Evolutionary conservation across 1,140 invertebrate species (phyloP).

Genomic region (Acromyrmex echinatior): DNA sequence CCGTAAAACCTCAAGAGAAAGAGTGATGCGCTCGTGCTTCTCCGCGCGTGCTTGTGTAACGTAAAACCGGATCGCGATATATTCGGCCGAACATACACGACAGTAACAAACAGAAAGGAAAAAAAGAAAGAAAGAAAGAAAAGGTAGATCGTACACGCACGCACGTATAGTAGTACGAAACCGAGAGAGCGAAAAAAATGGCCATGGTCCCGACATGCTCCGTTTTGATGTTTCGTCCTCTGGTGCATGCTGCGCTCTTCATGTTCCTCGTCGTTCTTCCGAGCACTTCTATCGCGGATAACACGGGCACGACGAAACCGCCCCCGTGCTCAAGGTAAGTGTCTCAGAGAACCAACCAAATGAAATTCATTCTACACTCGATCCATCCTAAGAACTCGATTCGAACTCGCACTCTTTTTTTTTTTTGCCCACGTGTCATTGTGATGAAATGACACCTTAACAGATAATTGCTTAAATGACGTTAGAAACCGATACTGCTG

Average conservation of each 20-base stretch:
- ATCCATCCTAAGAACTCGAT: not conserved
- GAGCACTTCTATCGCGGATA: conserved; percentile 64
- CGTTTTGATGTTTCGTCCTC: conserved; percentile 69
- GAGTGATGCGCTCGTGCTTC: conserved; percentile 32
- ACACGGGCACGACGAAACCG: conserved; percentile 70
- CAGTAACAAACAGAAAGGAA: not conserved
- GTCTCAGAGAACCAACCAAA: conserved; percentile 37
- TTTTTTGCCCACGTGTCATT: not conserved
- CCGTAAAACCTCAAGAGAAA: conserved; percentile 15
- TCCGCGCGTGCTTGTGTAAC: conserved; percentile 13
- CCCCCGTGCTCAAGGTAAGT: conserved; percentile 84
- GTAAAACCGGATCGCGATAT: not conserved
- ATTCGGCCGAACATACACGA: not conserved
- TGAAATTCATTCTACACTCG: not conserved
- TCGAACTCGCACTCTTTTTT: conserved; percentile 5
- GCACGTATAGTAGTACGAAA: conserved; percentile 33
- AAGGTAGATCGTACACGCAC: conserved; percentile 12
- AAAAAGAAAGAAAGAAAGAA: not conserved
- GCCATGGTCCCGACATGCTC: conserved; percentile 69
- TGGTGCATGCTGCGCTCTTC: conserved; percentile 71
- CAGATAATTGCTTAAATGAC: not conserved
- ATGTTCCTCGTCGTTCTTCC: conserved; percentile 70
- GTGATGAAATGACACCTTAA: not conserved
- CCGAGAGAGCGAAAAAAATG: conserved; percentile 73
- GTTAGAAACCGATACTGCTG: not conserved